Base-by-base conservation (phyloP, 2,113 vertebrate species). In the Formicarius rufipectus region DNA sequence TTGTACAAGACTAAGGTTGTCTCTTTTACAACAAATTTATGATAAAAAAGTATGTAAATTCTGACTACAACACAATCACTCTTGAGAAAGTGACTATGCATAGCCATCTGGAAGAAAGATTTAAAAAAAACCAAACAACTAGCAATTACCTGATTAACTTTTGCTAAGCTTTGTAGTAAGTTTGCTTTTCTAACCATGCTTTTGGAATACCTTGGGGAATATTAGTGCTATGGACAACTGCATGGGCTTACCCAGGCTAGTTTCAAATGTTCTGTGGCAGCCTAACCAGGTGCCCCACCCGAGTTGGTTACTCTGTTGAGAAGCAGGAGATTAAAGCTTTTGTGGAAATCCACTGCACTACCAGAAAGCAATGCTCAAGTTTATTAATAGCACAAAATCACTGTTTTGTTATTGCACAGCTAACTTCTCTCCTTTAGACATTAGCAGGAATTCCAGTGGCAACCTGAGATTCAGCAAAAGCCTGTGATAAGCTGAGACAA, bases 191-290 rank as follows among this genome's bases (percentile, higher is more conserved):
- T 44, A 52, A 7, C 6, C 2, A 0, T 30, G 23, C 7, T 83
- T 90, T 89, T 87, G 27, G 14, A 85, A 21, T 10, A 49, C 12
- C 4, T 44, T 30, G 23, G 42, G 30, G 44, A 86, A 33, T 2
- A 28, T n/a, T 6, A 69, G 31, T 25, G 13, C 40, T 60, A 21
- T 0, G 0, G 27, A 22, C 10, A 60, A 60, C 27, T 1, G 2
- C 0, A 0, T 21, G 42, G 39, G 7, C 25, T 72, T 63, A 33
- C 10, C 19, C 39, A 82, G 24, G 4, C 35, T 35, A 14, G 27
- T 67, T 87, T 88, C 33, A 72, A 59, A 30, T 17, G 15, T 31
- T 79, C 52, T 72, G 20, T 30, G 56, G 33, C 82, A 52, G 37
- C n/a, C 40, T 58, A 42, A 42, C 47, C 30, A 40, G 53, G 24